Evolutionary conservation across 1,140 invertebrate species (phyloP).

Genomic region (Bombus terrestris): DNA sequence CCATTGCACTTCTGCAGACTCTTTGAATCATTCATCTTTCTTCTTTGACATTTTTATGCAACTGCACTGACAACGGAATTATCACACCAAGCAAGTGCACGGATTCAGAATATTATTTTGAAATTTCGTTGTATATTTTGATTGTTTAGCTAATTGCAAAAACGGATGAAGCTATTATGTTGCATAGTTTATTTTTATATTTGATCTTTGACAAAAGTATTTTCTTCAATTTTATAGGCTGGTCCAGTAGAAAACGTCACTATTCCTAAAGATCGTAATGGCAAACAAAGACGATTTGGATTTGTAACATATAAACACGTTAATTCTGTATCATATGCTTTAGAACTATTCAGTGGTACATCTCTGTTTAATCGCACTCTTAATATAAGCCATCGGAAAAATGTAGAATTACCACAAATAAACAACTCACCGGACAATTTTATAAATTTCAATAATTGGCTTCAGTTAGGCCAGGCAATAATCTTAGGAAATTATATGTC

Average conservation of each 20-base stretch:
- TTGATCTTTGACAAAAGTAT: neutral
- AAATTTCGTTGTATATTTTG: neutral
- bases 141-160: neutral
- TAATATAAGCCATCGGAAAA: conserved; percentile 79
- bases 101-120: neutral
- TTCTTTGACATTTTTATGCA: too few species aligned
- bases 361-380: conserved; percentile 82
- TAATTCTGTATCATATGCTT: conserved; percentile 88
- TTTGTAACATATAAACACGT: conserved; percentile 90
- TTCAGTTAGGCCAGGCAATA: conserved; percentile 75
- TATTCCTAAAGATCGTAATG: conserved; percentile 89
- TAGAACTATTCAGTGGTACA: conserved; percentile 87
- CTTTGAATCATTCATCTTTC: too few species aligned
- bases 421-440: conserved; percentile 16
- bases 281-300: conserved; percentile 86
- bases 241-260: conserved; percentile 89
- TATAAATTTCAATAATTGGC: conserved; percentile 52
- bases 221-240: conserved; percentile 81
- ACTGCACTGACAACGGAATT: too few species aligned
- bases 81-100: too few species aligned
- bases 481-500: conserved; percentile 64
- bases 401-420: conserved; percentile 43
- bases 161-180: neutral
- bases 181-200: neutral
- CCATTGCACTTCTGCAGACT: too few species aligned